These are phyloP conservation scores for Heliconius melpomene DNA, from an alignment of 1,140 invertebrate species.

Conservation along the genomic window DNA sequence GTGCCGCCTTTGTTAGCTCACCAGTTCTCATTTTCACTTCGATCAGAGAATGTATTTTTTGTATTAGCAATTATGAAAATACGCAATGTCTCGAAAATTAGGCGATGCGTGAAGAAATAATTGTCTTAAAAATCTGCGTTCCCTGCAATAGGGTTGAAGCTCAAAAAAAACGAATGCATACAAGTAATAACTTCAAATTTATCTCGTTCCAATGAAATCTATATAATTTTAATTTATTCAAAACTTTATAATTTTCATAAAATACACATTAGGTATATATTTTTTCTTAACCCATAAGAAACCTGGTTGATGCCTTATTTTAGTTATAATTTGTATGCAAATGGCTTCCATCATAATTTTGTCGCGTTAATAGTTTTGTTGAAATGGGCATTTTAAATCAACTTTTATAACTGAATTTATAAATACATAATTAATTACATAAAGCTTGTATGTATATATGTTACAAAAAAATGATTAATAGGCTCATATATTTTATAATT, in stretches of 20 bases:
- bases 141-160: no score
- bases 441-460: neutral
- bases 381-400: slow-evolving; percentile 1
- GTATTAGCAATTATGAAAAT: no score
- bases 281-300: neutral
- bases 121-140: neutral
- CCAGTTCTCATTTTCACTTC: no score
- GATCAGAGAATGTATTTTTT: no score
- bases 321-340: neutral
- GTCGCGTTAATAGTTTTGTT: slow-evolving; percentile 6
- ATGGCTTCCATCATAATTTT: neutral
- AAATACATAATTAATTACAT: neutral
- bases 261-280: neutral
- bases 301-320: neutral
- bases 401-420: neutral
- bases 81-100: neutral
- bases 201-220: neutral
- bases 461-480: neutral
- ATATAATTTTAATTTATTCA: neutral
- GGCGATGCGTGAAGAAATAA: neutral
- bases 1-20: no score
- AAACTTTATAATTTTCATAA: neutral
- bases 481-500: no score
- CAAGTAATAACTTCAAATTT: no score
- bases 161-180: no score